These are phyloP conservation scores for Equus przewalskii DNA, from an alignment of 2,113 vertebrate species.

Conservation along the genomic window DNA sequence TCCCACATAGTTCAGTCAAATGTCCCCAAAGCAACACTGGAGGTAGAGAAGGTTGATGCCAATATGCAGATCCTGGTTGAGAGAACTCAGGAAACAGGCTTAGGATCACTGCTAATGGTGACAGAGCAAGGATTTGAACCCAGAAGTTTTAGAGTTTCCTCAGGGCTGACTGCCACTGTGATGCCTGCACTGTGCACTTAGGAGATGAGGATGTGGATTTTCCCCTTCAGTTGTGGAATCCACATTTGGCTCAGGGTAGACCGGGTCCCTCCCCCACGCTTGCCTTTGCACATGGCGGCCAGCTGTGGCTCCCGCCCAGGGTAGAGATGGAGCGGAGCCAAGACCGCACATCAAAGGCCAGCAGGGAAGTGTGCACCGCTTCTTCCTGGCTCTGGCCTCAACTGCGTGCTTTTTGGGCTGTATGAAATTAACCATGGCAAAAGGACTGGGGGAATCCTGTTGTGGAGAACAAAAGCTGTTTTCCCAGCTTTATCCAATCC, in stretches of 20 bases:
- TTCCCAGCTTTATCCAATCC: slow-evolving; percentile 47
- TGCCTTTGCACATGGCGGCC: slow-evolving; percentile 63
- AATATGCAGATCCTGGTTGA: background rate
- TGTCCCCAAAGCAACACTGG: background rate
- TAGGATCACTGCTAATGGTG: background rate
- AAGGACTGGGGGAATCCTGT: slow-evolving; percentile 50
- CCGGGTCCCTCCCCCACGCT: background rate
- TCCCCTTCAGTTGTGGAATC: slow-evolving; percentile 49
- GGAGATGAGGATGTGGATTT: slow-evolving; percentile 18
- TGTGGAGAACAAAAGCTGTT: slow-evolving; percentile 49
- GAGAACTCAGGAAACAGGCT: background rate
- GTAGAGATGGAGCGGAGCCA: slow-evolving; percentile 46
- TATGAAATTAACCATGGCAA: slow-evolving; percentile 64
- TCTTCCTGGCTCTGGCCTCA: slow-evolving; percentile 53
- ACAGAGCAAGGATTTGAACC: background rate
- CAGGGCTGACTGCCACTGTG: background rate
- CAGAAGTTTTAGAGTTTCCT: background rate
- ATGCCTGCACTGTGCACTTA: background rate
- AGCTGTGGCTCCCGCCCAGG: slow-evolving; percentile 63
- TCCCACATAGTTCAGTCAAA: background rate
- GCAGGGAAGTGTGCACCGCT: slow-evolving; percentile 31
- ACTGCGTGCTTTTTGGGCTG: slow-evolving; percentile 7
- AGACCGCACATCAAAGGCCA: slow-evolving; percentile 66
- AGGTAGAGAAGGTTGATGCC: background rate
- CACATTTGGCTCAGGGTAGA: background rate